Evolutionary conservation across 2,113 vertebrate genomes (phyloP).

Genomic region (Callocephalon fimbriatum): DNA sequence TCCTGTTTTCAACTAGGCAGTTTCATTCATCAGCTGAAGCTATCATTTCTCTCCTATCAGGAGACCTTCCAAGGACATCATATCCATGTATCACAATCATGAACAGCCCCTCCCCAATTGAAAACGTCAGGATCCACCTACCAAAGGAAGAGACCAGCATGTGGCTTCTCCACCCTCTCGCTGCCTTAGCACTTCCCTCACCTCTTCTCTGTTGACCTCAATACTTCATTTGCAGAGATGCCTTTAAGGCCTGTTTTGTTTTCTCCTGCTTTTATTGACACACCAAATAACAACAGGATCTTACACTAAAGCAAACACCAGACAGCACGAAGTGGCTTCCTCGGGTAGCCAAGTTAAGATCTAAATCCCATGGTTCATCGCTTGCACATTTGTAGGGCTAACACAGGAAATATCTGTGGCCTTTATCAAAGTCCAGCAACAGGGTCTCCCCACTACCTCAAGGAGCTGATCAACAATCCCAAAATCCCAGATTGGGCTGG

Average conservation of each 20-base stretch:
- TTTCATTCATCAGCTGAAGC: not conserved
- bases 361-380: not conserved
- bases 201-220: not conserved
- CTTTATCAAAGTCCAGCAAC: not conserved
- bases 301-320: not conserved
- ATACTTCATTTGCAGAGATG: not conserved
- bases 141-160: not conserved
- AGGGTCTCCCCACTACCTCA: not conserved
- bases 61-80: not conserved
- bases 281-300: not conserved
- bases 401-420: rapidly evolving
- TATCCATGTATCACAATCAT: not conserved
- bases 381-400: rapidly evolving
- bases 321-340: not conserved
- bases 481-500: not conserved
- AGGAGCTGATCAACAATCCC: not conserved
- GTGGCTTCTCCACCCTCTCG: not conserved
- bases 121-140: not conserved
- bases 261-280: not conserved
- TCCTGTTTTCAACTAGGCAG: not conserved
- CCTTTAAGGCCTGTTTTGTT: not conserved
- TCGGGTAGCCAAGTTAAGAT: not conserved
- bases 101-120: not conserved
- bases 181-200: not conserved
- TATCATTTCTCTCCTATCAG: not conserved